phyloP scores from a whole-genome alignment of 2,797 vertebrate species.

The Parambassis ranga region DNA sequence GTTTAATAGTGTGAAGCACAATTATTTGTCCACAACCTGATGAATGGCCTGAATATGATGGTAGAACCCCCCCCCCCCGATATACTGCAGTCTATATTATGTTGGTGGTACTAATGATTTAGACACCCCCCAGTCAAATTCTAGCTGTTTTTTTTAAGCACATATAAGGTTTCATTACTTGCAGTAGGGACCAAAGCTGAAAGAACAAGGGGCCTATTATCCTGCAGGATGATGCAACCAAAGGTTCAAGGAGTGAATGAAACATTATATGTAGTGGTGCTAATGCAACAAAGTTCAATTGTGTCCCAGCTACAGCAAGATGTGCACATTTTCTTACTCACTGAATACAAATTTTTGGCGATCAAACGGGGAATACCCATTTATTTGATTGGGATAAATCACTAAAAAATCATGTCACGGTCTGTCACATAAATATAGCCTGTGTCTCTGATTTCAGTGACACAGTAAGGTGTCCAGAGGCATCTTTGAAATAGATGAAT shows the following conservation, averaged over 20 bases:
- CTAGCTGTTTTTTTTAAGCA: constrained; percentile 35
- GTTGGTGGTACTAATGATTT: constrained; percentile 52
- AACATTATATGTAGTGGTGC: constrained; percentile 33
- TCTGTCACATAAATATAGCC: constrained; percentile 57
- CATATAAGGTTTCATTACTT: constrained; percentile 45
- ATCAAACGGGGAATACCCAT: constrained; percentile 35
- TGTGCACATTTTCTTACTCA: constrained; percentile 11
- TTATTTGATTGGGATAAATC: constrained; percentile 35
- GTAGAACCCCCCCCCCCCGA: constrained; percentile 51
- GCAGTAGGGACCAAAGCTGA: constrained; percentile 13
- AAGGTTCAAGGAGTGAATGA: constrained; percentile 47
- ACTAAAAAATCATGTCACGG: constrained; percentile 30
- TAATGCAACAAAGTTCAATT: constrained; percentile 26
- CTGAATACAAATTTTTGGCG: constrained; percentile 18
- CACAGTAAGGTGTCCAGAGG: constrained; percentile 70
- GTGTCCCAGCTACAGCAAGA: constrained; percentile 1
- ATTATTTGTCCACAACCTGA: constrained; percentile 72
- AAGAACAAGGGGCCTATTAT: constrained; percentile 39
- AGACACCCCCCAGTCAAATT: constrained; percentile 34
- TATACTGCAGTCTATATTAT: constrained; percentile 55
- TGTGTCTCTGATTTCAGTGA: constrained; percentile 55
- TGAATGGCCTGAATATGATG: constrained; percentile 61
- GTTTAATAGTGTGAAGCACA: constrained; percentile 72
- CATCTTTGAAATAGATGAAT: constrained; percentile 73
- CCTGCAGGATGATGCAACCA: constrained; percentile 34